Percentiles rank a stretch among this genome's conserved stretches.
phyloP scores from a whole-genome alignment of 92 coral and sea anemone species.

The Heliopora coerulea region DNA sequence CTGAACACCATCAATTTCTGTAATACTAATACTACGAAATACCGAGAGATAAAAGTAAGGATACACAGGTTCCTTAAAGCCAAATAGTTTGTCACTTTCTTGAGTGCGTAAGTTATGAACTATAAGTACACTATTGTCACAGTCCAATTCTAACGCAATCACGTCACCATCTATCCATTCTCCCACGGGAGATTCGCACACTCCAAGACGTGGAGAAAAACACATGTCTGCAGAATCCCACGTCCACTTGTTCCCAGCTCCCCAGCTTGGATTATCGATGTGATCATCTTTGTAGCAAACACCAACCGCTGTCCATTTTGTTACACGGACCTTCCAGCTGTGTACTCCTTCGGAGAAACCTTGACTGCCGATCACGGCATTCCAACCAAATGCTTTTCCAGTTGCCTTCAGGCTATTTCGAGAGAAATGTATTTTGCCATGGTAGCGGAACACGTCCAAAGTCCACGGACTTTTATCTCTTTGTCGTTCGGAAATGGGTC shows the following conservation, averaged over 20 bases:
- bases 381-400: slow-evolving; percentile 42
- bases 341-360: slow-evolving; percentile 32
- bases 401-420: slow-evolving; percentile 41
- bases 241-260: slow-evolving; percentile 47
- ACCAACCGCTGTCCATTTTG: slow-evolving; percentile 47
- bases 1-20: slow-evolving; percentile 37
- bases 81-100: slow-evolving; percentile 36
- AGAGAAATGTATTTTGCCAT: slow-evolving; percentile 38
- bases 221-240: slow-evolving; percentile 46
- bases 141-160: slow-evolving; percentile 33
- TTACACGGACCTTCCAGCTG: slow-evolving; percentile 42
- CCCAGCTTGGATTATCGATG: slow-evolving; percentile 39
- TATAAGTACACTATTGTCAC: slow-evolving; percentile 32
- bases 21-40: slow-evolving; percentile 27
- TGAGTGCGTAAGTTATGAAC: slow-evolving; percentile 36
- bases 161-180: slow-evolving; percentile 44
- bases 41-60: slow-evolving; percentile 42
- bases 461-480: slow-evolving; percentile 32
- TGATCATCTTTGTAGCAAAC: slow-evolving; percentile 42
- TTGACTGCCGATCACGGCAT: slow-evolving; percentile 31
- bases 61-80: slow-evolving; percentile 38
- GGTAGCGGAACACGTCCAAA: slow-evolving; percentile 38
- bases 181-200: slow-evolving; percentile 43
- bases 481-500: slow-evolving; percentile 42
- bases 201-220: slow-evolving; percentile 38